Evolutionary conservation across 1,140 invertebrate genomes (phyloP).

Genomic region (Drosophila sucinea): DNA sequence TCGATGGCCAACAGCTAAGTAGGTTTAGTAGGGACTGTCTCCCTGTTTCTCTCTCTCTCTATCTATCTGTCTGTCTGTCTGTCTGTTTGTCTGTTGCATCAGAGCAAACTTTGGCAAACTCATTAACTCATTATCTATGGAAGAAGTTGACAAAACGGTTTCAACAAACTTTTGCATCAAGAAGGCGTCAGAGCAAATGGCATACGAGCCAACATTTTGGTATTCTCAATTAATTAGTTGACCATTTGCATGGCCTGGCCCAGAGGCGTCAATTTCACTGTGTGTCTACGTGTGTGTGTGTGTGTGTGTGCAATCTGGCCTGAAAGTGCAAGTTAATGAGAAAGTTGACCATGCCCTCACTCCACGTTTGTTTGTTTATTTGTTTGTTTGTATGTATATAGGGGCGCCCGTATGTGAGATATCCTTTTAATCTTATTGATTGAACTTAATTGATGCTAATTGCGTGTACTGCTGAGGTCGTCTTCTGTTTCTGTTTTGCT

Average conservation of each 20-base stretch:
- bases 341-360: neutral
- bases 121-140: conserved; percentile 73
- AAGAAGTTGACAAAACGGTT: conserved; percentile 66
- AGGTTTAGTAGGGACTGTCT: neutral
- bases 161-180: conserved; percentile 49
- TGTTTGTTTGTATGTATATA: conserved; percentile 8
- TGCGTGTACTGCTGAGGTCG: conserved; percentile 43
- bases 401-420: conserved; percentile 17
- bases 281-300: neutral
- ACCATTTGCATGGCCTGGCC: conserved; percentile 49
- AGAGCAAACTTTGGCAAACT: conserved; percentile 58
- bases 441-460: conserved; percentile 70
- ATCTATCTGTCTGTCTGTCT: conserved; percentile 9
- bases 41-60: no score
- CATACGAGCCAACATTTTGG: conserved; percentile 37
- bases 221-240: conserved; percentile 54
- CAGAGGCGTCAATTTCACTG: conserved; percentile 3
- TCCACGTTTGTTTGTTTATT: neutral
- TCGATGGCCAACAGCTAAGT: conserved; percentile 17
- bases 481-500: conserved; percentile 44
- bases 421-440: conserved; percentile 46
- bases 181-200: conserved; percentile 49
- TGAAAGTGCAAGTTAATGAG: conserved; percentile 12
- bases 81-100: conserved; percentile 34
- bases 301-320: conserved; percentile 9